Percentiles rank a stretch among this genome's conserved stretches.
phyloP scores from a whole-genome alignment of 2,888 invertebrate species.

The Lepidochitona cinerea region DNA sequence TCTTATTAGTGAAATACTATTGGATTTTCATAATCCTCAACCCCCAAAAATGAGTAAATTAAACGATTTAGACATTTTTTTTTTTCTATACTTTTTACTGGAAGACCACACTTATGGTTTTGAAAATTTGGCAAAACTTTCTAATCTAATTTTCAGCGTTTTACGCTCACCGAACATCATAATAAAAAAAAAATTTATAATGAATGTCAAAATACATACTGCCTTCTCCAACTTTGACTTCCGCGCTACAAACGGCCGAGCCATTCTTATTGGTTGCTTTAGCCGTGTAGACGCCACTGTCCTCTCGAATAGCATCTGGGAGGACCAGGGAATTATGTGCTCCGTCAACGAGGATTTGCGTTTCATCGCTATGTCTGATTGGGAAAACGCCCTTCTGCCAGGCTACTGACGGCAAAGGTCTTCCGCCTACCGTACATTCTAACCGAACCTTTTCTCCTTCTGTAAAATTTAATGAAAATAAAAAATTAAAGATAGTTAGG shows the following conservation, averaged over 20 bases:
- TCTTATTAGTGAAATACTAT: no score
- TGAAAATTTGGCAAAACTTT: no score
- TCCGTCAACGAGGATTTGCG: constrained; percentile 51
- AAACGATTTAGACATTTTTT: no score
- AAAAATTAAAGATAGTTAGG: neutral
- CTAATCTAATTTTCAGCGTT: no score
- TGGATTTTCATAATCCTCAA: no score
- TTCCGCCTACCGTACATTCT: constrained; percentile 55
- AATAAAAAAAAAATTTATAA: no score
- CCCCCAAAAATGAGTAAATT: no score
- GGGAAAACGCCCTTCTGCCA: constrained; percentile 58
- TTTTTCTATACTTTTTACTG: no score
- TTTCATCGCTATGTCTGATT: constrained; percentile 47
- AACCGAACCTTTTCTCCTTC: constrained; percentile 44
- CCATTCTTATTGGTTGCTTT: constrained; percentile 71
- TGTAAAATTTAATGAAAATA: constrained; percentile 1
- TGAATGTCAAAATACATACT: no score
- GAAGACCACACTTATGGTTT: no score
- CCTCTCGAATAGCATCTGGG: constrained; percentile 91
- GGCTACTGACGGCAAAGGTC: constrained; percentile 57
- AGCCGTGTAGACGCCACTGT: constrained; percentile 77
- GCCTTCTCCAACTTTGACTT: constrained; percentile 75
- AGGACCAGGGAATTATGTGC: constrained; percentile 80
- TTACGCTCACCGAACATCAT: no score
- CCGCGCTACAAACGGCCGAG: constrained; percentile 83